phyloP scores from a whole-genome alignment of 2,888 invertebrate species.

The Agapostemon virescens region DNA sequence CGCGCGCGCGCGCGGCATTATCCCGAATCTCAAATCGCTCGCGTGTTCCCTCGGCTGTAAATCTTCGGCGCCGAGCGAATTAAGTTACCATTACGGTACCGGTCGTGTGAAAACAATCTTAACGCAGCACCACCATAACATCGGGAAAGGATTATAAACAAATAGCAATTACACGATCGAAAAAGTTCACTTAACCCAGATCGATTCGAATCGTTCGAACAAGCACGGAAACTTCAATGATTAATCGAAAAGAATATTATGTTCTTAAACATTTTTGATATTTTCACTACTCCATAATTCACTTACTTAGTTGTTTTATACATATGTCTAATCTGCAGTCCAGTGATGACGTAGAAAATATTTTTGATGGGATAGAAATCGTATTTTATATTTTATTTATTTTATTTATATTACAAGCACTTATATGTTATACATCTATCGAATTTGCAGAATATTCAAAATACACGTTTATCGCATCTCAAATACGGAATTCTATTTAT shows the following conservation, averaged over 20 bases:
- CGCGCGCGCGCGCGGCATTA: conserved; percentile 54
- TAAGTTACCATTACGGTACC: conserved; percentile 63
- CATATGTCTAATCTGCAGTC: no score
- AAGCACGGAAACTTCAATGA: no score
- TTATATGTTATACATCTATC: neutral
- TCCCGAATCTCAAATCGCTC: conserved; percentile 43
- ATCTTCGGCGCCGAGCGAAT: conserved; percentile 65
- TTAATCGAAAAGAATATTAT: no score
- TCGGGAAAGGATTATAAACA: conserved; percentile 46
- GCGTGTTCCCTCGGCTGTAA: conserved; percentile 59
- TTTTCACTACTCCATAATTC: no score
- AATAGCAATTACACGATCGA: neutral
- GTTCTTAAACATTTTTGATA: no score
- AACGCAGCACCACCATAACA: conserved; percentile 52
- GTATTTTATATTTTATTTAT: no score
- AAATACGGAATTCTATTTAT: neutral
- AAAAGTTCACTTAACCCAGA: neutral
- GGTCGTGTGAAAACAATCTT: conserved; percentile 61
- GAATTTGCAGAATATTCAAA: neutral
- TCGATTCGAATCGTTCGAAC: neutral
- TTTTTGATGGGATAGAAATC: no score
- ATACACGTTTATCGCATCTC: neutral
- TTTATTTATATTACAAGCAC: neutral
- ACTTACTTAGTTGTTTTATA: no score
- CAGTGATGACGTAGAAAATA: no score